phyloP scores from a whole-genome alignment of 2,888 invertebrate genomes.

The Amiota mariae region DNA sequence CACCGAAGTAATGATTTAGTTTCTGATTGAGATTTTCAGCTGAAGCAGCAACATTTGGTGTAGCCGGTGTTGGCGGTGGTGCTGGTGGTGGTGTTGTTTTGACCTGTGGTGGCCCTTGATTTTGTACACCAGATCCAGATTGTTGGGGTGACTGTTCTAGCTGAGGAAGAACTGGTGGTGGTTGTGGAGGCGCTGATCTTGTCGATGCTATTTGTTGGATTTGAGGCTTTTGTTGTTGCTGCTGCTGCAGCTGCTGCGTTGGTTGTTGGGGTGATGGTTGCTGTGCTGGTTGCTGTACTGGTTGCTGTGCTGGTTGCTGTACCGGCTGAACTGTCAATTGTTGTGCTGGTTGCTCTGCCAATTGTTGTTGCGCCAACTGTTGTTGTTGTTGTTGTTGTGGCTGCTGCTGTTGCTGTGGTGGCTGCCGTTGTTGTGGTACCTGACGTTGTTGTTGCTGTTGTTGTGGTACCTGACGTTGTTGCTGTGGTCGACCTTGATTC shows the following conservation, averaged over 20 bases:
- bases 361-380: not conserved
- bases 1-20: constrained; percentile 3
- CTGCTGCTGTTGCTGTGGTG: not conserved
- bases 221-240: not conserved
- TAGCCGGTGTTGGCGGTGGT: not conserved
- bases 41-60: not conserved
- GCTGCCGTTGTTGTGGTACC: not conserved
- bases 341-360: not conserved
- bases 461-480: not conserved
- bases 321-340: not conserved
- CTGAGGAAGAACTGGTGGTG: not conserved
- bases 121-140: not conserved
- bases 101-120: not conserved
- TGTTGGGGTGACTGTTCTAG: not conserved
- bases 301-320: not conserved
- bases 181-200: not conserved
- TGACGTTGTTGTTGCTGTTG: not conserved
- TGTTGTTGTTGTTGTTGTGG: not conserved
- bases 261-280: not conserved
- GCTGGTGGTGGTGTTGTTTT: not conserved
- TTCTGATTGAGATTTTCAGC: not conserved
- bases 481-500: not conserved
- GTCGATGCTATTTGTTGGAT: not conserved
- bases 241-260: not conserved
- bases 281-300: not conserved